Evolutionary conservation across 2,113 vertebrate genomes (phyloP).

Genomic region (Mola mola): DNA sequence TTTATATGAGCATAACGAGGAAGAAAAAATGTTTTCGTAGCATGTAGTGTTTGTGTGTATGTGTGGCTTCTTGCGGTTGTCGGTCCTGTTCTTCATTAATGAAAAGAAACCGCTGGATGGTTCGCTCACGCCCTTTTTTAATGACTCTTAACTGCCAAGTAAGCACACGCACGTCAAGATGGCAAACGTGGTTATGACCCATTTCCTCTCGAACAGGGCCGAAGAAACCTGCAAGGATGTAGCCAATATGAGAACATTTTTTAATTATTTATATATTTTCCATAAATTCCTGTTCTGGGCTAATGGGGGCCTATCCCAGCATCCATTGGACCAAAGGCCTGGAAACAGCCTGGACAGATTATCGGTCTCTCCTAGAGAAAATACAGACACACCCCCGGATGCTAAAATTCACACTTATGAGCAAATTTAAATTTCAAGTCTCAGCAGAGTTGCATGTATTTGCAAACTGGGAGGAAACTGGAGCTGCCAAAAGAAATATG

Average conservation of each 20-base stretch:
- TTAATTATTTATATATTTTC: slow-evolving; percentile 47
- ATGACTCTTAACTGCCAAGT: slow-evolving; percentile 76
- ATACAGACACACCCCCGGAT: slow-evolving; percentile 33
- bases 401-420: slow-evolving; percentile 57
- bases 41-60: slow-evolving; percentile 45
- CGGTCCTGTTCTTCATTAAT: slow-evolving; percentile 71
- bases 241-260: slow-evolving; percentile 30
- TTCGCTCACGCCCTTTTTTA: slow-evolving; percentile 76
- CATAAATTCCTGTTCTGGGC: slow-evolving; percentile 16
- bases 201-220: slow-evolving; percentile 59
- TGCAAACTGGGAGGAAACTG: slow-evolving; percentile 59
- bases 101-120: slow-evolving; percentile 63
- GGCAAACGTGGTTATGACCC: slow-evolving; percentile 69
- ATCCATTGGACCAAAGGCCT: slow-evolving; percentile 22
- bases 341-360: slow-evolving; percentile 59
- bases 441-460: slow-evolving; percentile 30
- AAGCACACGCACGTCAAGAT: slow-evolving; percentile 60
- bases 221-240: slow-evolving; percentile 48
- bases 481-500: slow-evolving; percentile 62
- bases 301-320: slow-evolving; percentile 18
- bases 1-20: slow-evolving; percentile 44
- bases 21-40: slow-evolving; percentile 30
- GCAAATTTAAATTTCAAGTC: slow-evolving; percentile 36
- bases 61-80: slow-evolving; percentile 54
- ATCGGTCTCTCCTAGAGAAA: slow-evolving; percentile 24